Percentiles rank a stretch among this genome's conserved stretches.
Evolutionary conservation across 2,888 invertebrate species (phyloP).

Genomic region (Adelphocoris suturalis): DNA sequence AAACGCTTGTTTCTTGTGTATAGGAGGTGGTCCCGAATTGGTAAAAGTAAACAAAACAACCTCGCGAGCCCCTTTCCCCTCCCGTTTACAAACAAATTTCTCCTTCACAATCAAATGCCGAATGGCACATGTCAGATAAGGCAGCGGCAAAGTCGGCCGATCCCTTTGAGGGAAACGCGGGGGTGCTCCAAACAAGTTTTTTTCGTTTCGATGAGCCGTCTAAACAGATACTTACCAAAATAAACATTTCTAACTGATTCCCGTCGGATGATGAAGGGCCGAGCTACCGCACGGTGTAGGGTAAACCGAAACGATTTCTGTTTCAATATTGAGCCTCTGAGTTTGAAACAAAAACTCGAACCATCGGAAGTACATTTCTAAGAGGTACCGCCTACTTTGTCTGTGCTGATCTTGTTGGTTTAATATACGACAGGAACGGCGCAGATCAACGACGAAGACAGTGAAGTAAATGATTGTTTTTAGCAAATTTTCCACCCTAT

Average conservation of each 20-base stretch:
- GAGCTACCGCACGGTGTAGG: constrained; percentile 26
- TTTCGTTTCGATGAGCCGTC: constrained; percentile 9
- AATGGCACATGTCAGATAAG: constrained; percentile 7
- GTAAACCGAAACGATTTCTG: constrained; percentile 1
- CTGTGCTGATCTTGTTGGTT: too few species aligned
- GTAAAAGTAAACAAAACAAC: constrained; percentile 25
- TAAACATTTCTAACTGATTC: constrained; percentile 26
- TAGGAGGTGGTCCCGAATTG: constrained; percentile 21
- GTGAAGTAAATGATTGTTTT: too few species aligned
- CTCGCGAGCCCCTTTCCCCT: neutral
- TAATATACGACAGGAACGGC: too few species aligned
- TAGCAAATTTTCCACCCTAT: too few species aligned
- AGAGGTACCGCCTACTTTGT: too few species aligned
- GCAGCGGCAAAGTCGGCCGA: neutral
- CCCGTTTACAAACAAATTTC: constrained; percentile 29
- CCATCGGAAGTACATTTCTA: too few species aligned
- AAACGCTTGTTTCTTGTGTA: neutral
- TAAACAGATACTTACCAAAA: constrained; percentile 38
- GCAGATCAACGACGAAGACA: too few species aligned
- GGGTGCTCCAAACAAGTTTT: constrained; percentile 30
- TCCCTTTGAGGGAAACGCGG: neutral
- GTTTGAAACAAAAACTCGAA: too few species aligned
- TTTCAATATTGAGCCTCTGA: constrained; percentile 15
- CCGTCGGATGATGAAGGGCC: constrained; percentile 30
- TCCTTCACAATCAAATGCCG: constrained; percentile 22